Conservation (phyloP, 2,113 vertebrate species). For the Verasper variegatus region DNA sequence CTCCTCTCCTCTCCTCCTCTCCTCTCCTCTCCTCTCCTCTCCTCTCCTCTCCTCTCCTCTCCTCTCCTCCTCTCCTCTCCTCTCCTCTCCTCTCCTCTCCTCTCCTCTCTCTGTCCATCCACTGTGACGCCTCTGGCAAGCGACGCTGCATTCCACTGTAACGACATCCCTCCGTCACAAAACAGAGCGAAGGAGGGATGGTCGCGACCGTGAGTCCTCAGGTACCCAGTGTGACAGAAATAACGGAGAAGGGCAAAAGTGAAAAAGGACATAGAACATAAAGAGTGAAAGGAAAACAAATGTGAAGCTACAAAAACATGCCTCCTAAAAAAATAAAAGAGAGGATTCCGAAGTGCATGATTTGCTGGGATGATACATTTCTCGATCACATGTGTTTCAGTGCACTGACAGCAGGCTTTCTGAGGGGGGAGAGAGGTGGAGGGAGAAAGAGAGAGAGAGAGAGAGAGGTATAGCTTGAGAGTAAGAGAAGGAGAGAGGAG, state of each 20-base stretch:
- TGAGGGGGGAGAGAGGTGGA: slow-evolving; percentile 27
- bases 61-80: slow-evolving; percentile 18
- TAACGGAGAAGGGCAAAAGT: background rate
- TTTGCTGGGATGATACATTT: slow-evolving; percentile 49
- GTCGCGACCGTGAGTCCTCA: slow-evolving; percentile 50
- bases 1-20: slow-evolving; percentile 20
- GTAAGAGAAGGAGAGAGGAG: slow-evolving; percentile 35
- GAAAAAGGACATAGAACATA: background rate
- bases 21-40: slow-evolving; percentile 20
- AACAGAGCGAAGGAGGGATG: slow-evolving; percentile 47
- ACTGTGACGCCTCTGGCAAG: slow-evolving; percentile 75
- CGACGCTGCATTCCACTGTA: slow-evolving; percentile 74
- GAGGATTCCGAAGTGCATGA: slow-evolving; percentile 25
- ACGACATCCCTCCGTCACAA: slow-evolving; percentile 72
- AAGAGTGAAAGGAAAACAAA: slow-evolving; percentile 3
- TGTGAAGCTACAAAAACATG: slow-evolving; percentile 11
- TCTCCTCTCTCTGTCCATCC: slow-evolving; percentile 59
- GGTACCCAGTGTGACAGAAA: slow-evolving; percentile 40
- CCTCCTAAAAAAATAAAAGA: slow-evolving; percentile 8
- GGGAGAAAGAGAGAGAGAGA: slow-evolving; percentile 45
- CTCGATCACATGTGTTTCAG: slow-evolving; percentile 65
- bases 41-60: slow-evolving; percentile 20
- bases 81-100: slow-evolving; percentile 20
- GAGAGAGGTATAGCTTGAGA: slow-evolving; percentile 52
- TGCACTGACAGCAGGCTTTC: slow-evolving; percentile 44